Evolutionary conservation across 2,797 vertebrate species (phyloP), one percentile per base, ranked within the genome.

Genomic region (Loris lydekkerianus): DNA sequence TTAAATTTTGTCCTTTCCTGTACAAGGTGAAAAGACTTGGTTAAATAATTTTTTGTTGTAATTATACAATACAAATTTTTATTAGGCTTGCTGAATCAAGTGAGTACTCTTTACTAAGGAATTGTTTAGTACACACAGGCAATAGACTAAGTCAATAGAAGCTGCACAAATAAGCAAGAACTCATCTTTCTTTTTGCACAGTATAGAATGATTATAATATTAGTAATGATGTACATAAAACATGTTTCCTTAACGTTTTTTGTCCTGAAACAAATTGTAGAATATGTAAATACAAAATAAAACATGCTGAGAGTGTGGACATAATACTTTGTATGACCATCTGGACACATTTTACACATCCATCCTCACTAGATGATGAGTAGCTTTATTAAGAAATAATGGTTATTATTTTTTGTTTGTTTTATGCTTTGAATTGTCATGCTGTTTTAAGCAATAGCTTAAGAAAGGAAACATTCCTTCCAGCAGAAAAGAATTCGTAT

Each of bases 261-360:
- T 84, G 40, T 77, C 73, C 82, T 87, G n/a, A 58, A 82, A 56
- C 18, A 90, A 93, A 72, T 53, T 56, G 13, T 49, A 58, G 34
- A 88, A 78, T 77, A 77, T n/a, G 17, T 60, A 92, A 78, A 82
- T 58, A 80, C 20, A 96, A 70, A 95, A 61, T 69, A 82, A 92
- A 94, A 61, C 5, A 69, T 10, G 73, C 0, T 37, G 37, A 90
- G 34, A 69, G 7, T 58, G 34, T 81, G 69, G 10, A 37, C 10
- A n/a, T 20, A 91, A 76, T 73, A 86, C 61, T 93, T 76, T 84
- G 2, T 37, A 75, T 61, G 81, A 18, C 14, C 61, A 82, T 90
- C 40, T 73, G 67, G 10, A 93, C 65, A 92, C 25, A 94, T 86
- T 76, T 87, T 89, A 60, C 18, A 93, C 92, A 73, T 27, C 4